phyloP scores from a whole-genome alignment of 2,113 vertebrate genomes.

The Ifrita kowaldi region DNA sequence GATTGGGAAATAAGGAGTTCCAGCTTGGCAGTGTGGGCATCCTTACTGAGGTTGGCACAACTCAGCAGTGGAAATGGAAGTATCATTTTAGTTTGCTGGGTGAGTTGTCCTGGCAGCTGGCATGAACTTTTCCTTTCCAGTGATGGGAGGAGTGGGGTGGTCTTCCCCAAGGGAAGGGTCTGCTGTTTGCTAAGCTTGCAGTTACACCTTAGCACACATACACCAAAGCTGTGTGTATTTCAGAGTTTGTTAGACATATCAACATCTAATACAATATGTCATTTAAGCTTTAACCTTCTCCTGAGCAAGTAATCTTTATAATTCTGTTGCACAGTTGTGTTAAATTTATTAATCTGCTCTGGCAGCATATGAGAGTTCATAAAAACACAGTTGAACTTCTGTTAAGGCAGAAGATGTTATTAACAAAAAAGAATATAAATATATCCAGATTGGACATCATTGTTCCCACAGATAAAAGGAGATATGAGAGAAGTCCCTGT shows the following conservation, averaged over 20 bases:
- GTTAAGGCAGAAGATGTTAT: background rate
- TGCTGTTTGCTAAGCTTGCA: background rate
- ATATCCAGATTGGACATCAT: background rate
- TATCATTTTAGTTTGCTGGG: background rate
- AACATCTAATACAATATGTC: accelerated
- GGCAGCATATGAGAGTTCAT: background rate
- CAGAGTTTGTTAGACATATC: background rate
- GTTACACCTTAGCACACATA: background rate
- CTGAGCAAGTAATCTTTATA: background rate
- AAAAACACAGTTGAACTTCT: background rate
- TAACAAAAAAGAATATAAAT: background rate
- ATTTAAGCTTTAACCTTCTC: background rate
- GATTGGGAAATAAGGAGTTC: background rate
- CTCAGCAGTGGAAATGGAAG: background rate
- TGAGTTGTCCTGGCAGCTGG: background rate
- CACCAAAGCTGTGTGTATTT: background rate
- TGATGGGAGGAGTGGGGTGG: background rate
- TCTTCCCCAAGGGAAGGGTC: background rate
- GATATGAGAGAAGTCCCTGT: background rate
- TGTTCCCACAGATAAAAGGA: background rate
- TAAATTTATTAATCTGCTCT: background rate
- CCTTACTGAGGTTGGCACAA: background rate
- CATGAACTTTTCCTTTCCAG: background rate
- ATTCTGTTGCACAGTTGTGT: background rate
- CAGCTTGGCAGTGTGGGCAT: accelerated